Base-by-base conservation (phyloP, 2,113 vertebrate genomes). In the Ptychochromis oligacanthus region DNA sequence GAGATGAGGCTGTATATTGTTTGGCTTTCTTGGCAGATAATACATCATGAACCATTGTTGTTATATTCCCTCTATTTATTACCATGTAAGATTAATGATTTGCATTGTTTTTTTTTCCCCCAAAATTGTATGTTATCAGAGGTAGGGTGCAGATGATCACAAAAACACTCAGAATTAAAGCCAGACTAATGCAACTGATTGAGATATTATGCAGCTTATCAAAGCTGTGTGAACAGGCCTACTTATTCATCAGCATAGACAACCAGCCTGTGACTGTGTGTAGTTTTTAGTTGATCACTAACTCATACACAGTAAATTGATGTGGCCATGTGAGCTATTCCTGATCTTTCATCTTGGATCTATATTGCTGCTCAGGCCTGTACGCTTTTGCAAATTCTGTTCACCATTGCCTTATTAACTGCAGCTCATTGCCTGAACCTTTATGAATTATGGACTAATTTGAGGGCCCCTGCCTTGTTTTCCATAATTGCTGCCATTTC, bases 391-490 rank as follows among this genome's bases (percentile, higher is more conserved):
- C 34, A 59, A 36, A 83, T 83, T 62, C 31, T 77, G 52, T 57
- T 81, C 75, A 60, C 80, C 14, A 2, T 56, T 76, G 55, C 46
- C 80, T 87, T 83, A 87, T 83, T 84, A 87, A 90, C 52, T 24
- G 75, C 76, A 34, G 65, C 83, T 87, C 60, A 79, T 80, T 81
- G 56, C 64, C 14, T 31, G 31, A 85, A 70, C 43, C 60, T 88
- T 85, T 81, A 78, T 90, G 88, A 93, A 85, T 93, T 91, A 87
- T 91, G 49, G 79, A 83, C 84, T 82, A 75, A 84, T 93, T 88
- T 88, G 18, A 79, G 80, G 46, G 62, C 49, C 65, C 62, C 74
- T 54, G 54, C 70, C 86, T 83, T 90, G 85, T 88, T 94, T 91
- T 79, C 84, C 46, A 49, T 92, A 91, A 93, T 91, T 90, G 84